Evolutionary conservation across 2,888 invertebrate genomes (phyloP).

Genomic region (Dexiosoma caninum): DNA sequence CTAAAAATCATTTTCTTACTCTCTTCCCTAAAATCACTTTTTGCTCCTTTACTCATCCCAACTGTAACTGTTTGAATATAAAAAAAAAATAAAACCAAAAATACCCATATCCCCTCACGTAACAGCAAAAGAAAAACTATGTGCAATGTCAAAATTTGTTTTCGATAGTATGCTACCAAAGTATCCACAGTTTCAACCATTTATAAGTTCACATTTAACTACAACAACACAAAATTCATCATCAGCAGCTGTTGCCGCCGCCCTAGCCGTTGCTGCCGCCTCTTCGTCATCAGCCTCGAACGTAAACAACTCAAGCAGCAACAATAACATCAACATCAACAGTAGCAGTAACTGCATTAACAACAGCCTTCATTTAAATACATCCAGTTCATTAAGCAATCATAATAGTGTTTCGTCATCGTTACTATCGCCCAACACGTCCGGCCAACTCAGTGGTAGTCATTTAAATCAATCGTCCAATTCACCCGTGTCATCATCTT

Average conservation of each 20-base stretch:
- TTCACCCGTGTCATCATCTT: slow-evolving; percentile 76
- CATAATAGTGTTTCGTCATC: slow-evolving; percentile 65
- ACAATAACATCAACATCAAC: slow-evolving; percentile 58
- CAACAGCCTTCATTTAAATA: slow-evolving; percentile 49
- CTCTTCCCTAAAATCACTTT: slow-evolving; percentile 36
- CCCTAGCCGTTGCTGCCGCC: slow-evolving; percentile 75
- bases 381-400: slow-evolving; percentile 29
- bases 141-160: slow-evolving; percentile 97
- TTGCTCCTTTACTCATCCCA: slow-evolving; percentile 17
- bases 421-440: slow-evolving; percentile 69
- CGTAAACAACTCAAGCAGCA: slow-evolving; percentile 65
- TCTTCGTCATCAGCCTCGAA: slow-evolving; percentile 75
- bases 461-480: slow-evolving; percentile 74
- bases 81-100: slow-evolving; percentile 5
- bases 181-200: slow-evolving; percentile 87
- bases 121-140: slow-evolving; percentile 72
- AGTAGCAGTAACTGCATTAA: slow-evolving; percentile 55
- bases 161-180: slow-evolving; percentile 98
- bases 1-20: background rate
- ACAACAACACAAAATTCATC: slow-evolving; percentile 80
- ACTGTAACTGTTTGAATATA: slow-evolving; percentile 29
- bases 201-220: slow-evolving; percentile 79
- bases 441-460: slow-evolving; percentile 65
- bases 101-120: slow-evolving; percentile 5
- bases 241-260: slow-evolving; percentile 85